Conservation (phyloP, 2,113 vertebrate genomes). For the Gnathonemus longibarbis region DNA sequence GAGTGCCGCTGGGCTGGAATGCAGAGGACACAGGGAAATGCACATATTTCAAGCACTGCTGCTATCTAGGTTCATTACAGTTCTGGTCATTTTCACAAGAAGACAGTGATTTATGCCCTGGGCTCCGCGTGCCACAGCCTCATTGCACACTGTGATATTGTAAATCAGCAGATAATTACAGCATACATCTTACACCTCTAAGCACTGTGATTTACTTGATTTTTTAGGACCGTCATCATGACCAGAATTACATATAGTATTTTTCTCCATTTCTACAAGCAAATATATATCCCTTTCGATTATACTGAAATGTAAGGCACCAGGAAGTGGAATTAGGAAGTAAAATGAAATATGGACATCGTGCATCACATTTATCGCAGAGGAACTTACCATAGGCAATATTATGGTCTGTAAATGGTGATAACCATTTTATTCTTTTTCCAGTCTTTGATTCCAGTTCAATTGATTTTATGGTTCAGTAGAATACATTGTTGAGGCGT, state of each 20-base stretch:
- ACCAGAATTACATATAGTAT: conserved; percentile 19
- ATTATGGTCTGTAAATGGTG: not conserved
- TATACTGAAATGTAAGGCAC: not conserved
- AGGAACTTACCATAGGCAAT: not conserved
- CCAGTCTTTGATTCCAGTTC: not conserved
- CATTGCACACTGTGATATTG: conserved; percentile 68
- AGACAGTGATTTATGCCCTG: conserved; percentile 67
- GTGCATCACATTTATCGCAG: not conserved
- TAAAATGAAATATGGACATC: not conserved
- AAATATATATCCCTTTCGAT: not conserved
- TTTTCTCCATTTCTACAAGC: not conserved
- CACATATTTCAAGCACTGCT: conserved; percentile 23
- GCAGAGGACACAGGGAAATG: not conserved
- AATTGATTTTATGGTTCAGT: conserved; percentile 1
- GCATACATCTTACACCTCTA: conserved; percentile 65
- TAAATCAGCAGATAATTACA: conserved; percentile 73
- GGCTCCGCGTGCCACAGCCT: conserved; percentile 57
- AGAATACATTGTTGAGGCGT: not conserved
- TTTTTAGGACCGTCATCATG: conserved; percentile 46
- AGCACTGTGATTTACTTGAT: conserved; percentile 48
- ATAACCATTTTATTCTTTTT: not conserved
- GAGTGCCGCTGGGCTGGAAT: not conserved
- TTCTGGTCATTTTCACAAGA: conserved; percentile 59
- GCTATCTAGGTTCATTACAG: conserved; percentile 26
- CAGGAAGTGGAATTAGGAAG: not conserved